Evolutionary conservation across 2,113 vertebrate genomes (phyloP).

Genomic region (Clarias gariepinus): DNA sequence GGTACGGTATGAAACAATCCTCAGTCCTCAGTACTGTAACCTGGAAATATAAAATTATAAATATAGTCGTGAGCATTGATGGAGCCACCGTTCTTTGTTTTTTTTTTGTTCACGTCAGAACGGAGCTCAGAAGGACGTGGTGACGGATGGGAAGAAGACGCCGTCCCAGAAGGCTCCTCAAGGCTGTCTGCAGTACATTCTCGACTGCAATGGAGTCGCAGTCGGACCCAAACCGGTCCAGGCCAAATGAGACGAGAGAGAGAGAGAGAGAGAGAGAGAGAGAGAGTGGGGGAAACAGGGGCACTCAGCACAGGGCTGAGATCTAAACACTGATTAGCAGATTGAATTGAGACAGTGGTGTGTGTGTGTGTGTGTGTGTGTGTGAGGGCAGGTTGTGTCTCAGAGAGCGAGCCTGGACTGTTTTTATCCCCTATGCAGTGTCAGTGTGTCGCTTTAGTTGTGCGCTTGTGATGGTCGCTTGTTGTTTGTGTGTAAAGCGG

Average conservation of each 20-base stretch:
- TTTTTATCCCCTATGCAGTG: slow-evolving; percentile 89
- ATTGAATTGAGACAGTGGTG: slow-evolving; percentile 65
- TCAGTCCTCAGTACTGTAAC: background rate
- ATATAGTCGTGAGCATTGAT: background rate
- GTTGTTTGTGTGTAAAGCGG: slow-evolving; percentile 77
- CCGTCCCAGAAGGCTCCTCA: slow-evolving; percentile 82
- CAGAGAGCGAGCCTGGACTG: slow-evolving; percentile 73
- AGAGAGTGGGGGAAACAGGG: background rate
- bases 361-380: background rate
- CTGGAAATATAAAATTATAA: background rate
- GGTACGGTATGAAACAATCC: too few relatives aligned
- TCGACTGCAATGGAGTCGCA: slow-evolving; percentile 89
- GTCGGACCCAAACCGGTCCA: slow-evolving; percentile 89
- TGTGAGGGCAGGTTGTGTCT: slow-evolving; percentile 30
- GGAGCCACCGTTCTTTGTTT: slow-evolving; percentile 30
- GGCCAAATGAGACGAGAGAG: slow-evolving; percentile 82
- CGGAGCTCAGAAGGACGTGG: slow-evolving; percentile 79
- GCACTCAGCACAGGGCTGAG: background rate
- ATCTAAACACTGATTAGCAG: slow-evolving; percentile 4
- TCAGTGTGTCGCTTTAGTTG: slow-evolving; percentile 81
- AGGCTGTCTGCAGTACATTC: slow-evolving; percentile 96
- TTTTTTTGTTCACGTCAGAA: slow-evolving; percentile 79
- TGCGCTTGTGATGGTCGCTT: slow-evolving; percentile 85
- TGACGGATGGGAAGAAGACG: slow-evolving; percentile 78
- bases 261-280: slow-evolving; percentile 59